phyloP scores from a whole-genome alignment of 2,888 invertebrate genomes.

The Xanthorhoe spadicearia region DNA sequence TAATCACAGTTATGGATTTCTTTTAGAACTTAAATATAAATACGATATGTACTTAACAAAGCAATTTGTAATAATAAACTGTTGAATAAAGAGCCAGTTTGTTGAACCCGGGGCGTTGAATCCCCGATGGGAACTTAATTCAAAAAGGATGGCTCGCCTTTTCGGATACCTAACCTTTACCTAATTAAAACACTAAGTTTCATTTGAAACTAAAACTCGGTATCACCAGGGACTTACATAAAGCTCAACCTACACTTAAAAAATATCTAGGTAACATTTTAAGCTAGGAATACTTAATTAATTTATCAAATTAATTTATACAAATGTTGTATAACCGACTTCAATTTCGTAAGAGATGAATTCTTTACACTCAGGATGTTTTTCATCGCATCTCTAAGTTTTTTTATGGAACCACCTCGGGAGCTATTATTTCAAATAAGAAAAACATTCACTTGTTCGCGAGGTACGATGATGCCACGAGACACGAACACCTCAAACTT shows the following conservation, averaged over 20 bases:
- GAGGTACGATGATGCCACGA: no score
- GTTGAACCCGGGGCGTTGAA: conserved; percentile 12
- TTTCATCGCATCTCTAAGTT: no score
- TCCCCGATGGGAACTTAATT: conserved; percentile 8
- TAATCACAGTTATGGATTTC: conserved; percentile 8
- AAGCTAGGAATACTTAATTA: background rate
- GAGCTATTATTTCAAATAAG: no score
- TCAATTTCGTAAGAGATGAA: no score
- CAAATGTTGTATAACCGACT: no score
- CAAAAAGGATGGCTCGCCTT: background rate
- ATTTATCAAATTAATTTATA: no score
- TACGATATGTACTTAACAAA: conserved; percentile 3
- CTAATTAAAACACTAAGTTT: background rate
- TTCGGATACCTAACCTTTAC: background rate
- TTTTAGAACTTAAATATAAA: conserved; percentile 10
- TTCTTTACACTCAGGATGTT: no score
- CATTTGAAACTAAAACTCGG: background rate
- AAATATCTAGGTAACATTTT: background rate
- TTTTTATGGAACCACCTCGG: no score
- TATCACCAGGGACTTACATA: background rate
- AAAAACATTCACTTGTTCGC: no score
- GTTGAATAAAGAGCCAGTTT: background rate
- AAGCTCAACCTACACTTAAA: background rate
- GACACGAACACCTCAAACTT: no score
- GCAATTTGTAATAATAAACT: conserved; percentile 3